These are phyloP conservation scores for Temnopleurus reevesii DNA, from an alignment of 53 echinoderm and acorn worm species.

Conservation along the genomic window DNA sequence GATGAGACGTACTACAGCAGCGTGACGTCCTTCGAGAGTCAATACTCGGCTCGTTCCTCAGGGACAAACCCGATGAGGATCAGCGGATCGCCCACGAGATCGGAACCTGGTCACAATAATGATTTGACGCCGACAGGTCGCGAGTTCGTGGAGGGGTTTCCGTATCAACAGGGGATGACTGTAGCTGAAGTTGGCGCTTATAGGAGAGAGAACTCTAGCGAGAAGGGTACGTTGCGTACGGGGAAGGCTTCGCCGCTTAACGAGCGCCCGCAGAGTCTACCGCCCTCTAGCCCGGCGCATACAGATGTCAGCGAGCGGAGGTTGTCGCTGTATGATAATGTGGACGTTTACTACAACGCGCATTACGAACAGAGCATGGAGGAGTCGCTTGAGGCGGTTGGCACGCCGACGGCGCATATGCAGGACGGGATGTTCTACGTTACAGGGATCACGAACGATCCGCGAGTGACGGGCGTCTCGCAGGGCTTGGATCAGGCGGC, in stretches of 20 bases:
- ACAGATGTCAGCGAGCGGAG: slow-evolving; percentile 76
- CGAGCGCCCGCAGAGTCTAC: slow-evolving; percentile 87
- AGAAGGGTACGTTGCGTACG: slow-evolving; percentile 58
- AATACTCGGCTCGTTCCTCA: slow-evolving; percentile 60
- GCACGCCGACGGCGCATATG: slow-evolving; percentile 79
- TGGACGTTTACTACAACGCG: slow-evolving; percentile 92
- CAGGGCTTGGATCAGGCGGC: not conserved
- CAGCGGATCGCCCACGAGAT: slow-evolving; percentile 51
- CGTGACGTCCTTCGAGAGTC: slow-evolving; percentile 87
- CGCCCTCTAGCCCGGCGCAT: slow-evolving; percentile 79
- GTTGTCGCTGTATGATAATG: slow-evolving; percentile 90
- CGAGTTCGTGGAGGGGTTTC: slow-evolving; percentile 44
- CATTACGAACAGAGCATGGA: slow-evolving; percentile 97
- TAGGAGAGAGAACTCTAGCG: slow-evolving; percentile 6
- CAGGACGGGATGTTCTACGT: slow-evolving; percentile 50
- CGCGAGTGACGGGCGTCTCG: slow-evolving; percentile 23
- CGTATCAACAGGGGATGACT: not conserved
- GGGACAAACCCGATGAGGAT: slow-evolving; percentile 38
- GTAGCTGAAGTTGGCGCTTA: not conserved
- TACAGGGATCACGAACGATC: slow-evolving; percentile 23
- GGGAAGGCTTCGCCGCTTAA: slow-evolving; percentile 74
- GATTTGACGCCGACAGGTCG: slow-evolving; percentile 50
- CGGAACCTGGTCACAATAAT: slow-evolving; percentile 51
- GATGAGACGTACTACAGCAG: slow-evolving; percentile 94
- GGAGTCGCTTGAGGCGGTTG: slow-evolving; percentile 89